phyloP scores from a whole-genome alignment of 2,113 vertebrate genomes.

The Conger conger region DNA sequence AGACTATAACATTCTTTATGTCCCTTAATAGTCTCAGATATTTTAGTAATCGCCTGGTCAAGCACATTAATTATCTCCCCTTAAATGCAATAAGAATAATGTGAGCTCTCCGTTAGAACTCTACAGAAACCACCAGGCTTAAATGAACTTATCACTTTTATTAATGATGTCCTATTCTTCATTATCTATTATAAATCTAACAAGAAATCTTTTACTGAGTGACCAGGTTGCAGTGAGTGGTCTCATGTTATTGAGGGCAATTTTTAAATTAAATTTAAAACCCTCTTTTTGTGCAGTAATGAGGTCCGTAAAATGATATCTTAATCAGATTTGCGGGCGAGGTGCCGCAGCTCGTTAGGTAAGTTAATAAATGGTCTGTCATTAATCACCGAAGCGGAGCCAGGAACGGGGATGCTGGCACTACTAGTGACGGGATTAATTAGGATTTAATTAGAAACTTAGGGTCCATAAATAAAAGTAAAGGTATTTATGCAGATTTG shows the following conservation, averaged over 20 bases:
- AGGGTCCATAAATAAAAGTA: constrained; percentile 64
- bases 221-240: constrained; percentile 58
- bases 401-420: constrained; percentile 52
- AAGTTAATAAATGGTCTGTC: constrained; percentile 78
- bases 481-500: constrained; percentile 69
- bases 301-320: constrained; percentile 72
- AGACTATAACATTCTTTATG: constrained; percentile 66
- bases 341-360: constrained; percentile 73
- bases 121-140: constrained; percentile 63
- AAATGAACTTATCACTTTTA: constrained; percentile 78
- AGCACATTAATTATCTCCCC: constrained; percentile 73
- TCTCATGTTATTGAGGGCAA: constrained; percentile 63
- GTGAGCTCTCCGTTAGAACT: constrained; percentile 64
- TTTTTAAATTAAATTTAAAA: constrained; percentile 64
- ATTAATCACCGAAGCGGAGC: constrained; percentile 75
- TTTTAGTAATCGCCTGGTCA: constrained; percentile 70
- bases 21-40: constrained; percentile 70
- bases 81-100: constrained; percentile 78
- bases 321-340: constrained; percentile 78
- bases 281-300: constrained; percentile 58
- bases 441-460: constrained; percentile 87
- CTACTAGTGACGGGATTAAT: constrained; percentile 80
- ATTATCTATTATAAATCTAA: constrained; percentile 76
- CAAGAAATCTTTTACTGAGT: constrained; percentile 62
- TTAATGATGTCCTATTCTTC: constrained; percentile 72